phyloP scores from a whole-genome alignment of 1,140 invertebrate species.

The Drosophila pectinifera region DNA sequence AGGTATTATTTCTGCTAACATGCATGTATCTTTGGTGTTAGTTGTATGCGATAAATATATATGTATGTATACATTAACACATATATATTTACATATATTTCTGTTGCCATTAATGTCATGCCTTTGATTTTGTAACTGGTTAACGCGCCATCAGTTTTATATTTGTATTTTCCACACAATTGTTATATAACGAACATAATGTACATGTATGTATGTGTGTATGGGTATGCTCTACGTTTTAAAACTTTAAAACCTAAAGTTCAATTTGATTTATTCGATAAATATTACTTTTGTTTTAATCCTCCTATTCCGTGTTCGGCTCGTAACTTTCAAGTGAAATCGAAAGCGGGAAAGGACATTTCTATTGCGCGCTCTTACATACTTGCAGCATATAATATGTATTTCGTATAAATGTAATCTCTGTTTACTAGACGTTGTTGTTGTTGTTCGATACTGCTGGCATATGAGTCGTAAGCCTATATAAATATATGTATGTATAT shows the following conservation, averaged over 20 bases:
- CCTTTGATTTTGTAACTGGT: constrained; percentile 59
- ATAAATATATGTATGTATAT: constrained; percentile 58
- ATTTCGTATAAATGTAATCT: constrained; percentile 56
- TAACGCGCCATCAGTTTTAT: constrained; percentile 55
- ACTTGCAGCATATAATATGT: constrained; percentile 51
- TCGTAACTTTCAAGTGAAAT: constrained; percentile 22
- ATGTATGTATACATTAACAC: constrained; percentile 45
- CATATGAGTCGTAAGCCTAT: constrained; percentile 40
- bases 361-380: constrained; percentile 45
- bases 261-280: constrained; percentile 68
- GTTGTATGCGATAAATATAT: constrained; percentile 57
- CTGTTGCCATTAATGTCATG: constrained; percentile 49
- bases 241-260: constrained; percentile 77
- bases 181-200: constrained; percentile 71
- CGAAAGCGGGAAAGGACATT: constrained; percentile 59
- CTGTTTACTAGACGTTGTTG: constrained; percentile 45
- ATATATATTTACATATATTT: constrained; percentile 60
- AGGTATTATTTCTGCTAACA: constrained; percentile 73
- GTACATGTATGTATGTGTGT: constrained; percentile 44
- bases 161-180: constrained; percentile 33
- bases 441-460: constrained; percentile 30
- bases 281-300: constrained; percentile 55
- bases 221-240: constrained; percentile 57
- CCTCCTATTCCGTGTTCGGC: neutral
- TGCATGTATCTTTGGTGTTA: constrained; percentile 71